These are phyloP conservation scores for Ormyrus labotus DNA, from an alignment of 2,888 invertebrate genomes.

Conservation along the genomic window DNA sequence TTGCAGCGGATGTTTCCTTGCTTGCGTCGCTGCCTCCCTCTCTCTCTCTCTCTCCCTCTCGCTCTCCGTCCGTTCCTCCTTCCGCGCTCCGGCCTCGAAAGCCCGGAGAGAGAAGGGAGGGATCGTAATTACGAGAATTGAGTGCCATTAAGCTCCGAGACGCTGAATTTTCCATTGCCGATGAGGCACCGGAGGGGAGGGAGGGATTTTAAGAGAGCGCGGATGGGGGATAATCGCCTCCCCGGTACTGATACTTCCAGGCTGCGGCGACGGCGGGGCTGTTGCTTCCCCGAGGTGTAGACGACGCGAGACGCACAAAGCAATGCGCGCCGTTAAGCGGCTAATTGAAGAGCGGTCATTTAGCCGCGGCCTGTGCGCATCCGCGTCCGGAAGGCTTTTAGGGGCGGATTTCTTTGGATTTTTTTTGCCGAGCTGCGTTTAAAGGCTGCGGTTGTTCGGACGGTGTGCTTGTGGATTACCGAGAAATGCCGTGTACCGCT, in stretches of 20 bases:
- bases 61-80: slow-evolving; percentile 10
- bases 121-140: slow-evolving; percentile 55
- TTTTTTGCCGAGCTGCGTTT: no score
- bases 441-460: no score
- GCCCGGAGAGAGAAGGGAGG: slow-evolving; percentile 10
- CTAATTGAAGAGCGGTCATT: slow-evolving; percentile 27
- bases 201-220: slow-evolving; percentile 9
- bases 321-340: slow-evolving; percentile 23
- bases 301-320: neutral
- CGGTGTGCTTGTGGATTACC: no score
- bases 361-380: neutral
- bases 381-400: neutral
- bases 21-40: neutral
- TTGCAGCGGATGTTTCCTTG: slow-evolving; percentile 45
- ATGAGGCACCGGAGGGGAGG: slow-evolving; percentile 17
- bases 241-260: neutral
- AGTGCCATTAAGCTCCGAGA: slow-evolving; percentile 49
- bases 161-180: slow-evolving; percentile 49
- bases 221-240: slow-evolving; percentile 12
- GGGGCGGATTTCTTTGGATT: no score
- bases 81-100: neutral
- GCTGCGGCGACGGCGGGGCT: neutral
- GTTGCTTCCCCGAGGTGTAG: neutral
- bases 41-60: slow-evolving; percentile 19
- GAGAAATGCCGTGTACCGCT: no score